These are phyloP conservation scores for Danionella dracula DNA, from an alignment of 2,797 vertebrate genomes.

Conservation along the genomic window DNA sequence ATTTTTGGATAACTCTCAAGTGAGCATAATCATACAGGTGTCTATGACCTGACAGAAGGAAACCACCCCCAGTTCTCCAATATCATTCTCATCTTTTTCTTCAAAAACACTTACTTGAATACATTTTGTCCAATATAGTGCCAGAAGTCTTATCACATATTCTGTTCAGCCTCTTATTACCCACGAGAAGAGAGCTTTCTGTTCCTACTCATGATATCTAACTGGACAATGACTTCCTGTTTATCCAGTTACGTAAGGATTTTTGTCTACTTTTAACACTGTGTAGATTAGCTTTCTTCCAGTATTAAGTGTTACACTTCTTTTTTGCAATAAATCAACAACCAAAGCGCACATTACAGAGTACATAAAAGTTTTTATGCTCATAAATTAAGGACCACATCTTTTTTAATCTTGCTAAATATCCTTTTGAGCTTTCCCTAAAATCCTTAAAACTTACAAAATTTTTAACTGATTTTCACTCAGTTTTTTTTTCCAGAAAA, in stretches of 20 bases:
- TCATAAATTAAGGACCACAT: too few species aligned
- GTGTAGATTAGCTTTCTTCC: neutral
- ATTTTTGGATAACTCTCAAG: conserved; percentile 50
- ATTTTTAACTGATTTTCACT: neutral
- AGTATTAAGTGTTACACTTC: neutral
- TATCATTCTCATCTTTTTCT: conserved; percentile 27
- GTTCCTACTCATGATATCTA: neutral
- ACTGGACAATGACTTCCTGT: neutral
- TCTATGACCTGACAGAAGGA: conserved; percentile 4
- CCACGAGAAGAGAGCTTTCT: neutral
- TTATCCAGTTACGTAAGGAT: too few species aligned
- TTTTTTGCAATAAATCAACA: neutral
- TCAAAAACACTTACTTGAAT: neutral
- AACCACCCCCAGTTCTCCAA: conserved; percentile 21
- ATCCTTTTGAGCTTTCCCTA: too few species aligned
- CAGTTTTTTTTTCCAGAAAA: too few species aligned
- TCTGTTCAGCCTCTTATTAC: neutral
- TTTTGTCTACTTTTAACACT: too few species aligned
- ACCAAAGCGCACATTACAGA: too few species aligned
- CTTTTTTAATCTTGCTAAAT: too few species aligned
- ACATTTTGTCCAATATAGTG: neutral
- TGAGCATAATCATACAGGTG: conserved; percentile 33
- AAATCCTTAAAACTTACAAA: neutral
- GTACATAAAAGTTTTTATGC: too few species aligned
- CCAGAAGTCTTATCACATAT: neutral